Evolutionary conservation across 2,113 vertebrate species (phyloP).

Genomic region (Mesitornis unicolor): DNA sequence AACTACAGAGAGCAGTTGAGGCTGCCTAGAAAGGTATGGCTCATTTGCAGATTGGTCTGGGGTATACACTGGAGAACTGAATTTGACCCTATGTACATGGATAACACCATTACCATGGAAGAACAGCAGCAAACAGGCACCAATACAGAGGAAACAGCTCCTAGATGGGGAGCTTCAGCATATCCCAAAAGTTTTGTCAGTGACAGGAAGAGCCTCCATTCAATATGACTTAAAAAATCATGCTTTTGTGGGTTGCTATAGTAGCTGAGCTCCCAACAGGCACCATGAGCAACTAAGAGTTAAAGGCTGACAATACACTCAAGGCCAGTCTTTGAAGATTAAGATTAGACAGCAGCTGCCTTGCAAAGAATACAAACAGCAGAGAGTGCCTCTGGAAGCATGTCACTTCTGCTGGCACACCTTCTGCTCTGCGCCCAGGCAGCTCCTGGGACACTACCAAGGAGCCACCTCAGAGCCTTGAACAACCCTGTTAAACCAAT

Average conservation of each 20-base stretch:
- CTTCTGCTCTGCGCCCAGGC: not conserved
- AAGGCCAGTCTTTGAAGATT: not conserved
- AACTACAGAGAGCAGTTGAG: not conserved
- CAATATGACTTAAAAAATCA: not conserved
- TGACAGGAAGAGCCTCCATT: not conserved
- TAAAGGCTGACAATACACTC: not conserved
- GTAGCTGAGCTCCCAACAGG: rapidly evolving
- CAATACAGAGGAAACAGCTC: not conserved
- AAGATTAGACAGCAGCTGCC: not conserved
- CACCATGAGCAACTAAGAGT: not conserved
- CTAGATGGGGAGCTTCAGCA: not conserved
- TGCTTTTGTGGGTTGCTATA: not conserved
- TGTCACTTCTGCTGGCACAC: not conserved
- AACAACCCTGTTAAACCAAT: not conserved
- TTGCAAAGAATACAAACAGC: not conserved
- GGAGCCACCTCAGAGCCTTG: not conserved
- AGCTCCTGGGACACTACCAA: not conserved
- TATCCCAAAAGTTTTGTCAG: not conserved
- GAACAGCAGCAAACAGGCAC: not conserved
- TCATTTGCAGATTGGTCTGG: not conserved
- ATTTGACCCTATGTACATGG: not conserved
- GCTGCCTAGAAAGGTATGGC: not conserved
- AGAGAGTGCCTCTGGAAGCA: not conserved
- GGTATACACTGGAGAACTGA: not conserved
- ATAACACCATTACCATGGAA: not conserved